Evolutionary conservation across 2,797 vertebrate genomes (phyloP), one percentile per base, ranked within the genome.

Genomic region (Pipistrellus nathusii): DNA sequence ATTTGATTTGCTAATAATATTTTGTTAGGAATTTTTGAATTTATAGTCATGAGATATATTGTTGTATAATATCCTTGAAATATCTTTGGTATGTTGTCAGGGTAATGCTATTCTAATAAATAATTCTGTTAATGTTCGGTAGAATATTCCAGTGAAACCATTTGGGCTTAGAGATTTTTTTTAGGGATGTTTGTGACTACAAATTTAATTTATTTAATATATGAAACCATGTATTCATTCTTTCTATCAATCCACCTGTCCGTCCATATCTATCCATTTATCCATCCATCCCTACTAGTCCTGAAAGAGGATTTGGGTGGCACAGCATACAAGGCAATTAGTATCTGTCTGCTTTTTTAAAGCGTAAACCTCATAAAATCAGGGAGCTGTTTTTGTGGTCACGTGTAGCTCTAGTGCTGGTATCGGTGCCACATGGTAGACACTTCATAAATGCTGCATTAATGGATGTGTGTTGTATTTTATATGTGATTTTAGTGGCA

Each of bases 91-190:
- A 0, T 83, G 2, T 89, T 71, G 35, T 76, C 23, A 76, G 53
- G 25, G 6, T 57, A 82, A 71, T 72, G 32, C n/a, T 90, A 17
- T 69, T 35, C 46, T 35, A 35, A 77, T 89, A 93, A 86, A 83
- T 88, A 87, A 3, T 72, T 66, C 72, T 91, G 64, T 85, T 77
- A 89, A 38, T 21, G 12, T 53, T 38, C 73, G 8, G 6, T 88
- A 62, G 46, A 83, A 90, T 87, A 92, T 78, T 92, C 82, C 51
- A 53, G 5, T 89, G 66, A 85, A 88, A 81, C 20, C 38, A 78
- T 75, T 8, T 55, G 20, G 73, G 27, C 32, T 88, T 83, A 46
- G 62, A 72, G 23, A 83, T 92, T 92, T 72, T 92, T 27, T 44
- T 87, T 64, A 83, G 85, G 13, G 86, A 64, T 86, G 10, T 77